Conservation (phyloP, 2,113 vertebrate genomes). For the Elephas maximus region DNA sequence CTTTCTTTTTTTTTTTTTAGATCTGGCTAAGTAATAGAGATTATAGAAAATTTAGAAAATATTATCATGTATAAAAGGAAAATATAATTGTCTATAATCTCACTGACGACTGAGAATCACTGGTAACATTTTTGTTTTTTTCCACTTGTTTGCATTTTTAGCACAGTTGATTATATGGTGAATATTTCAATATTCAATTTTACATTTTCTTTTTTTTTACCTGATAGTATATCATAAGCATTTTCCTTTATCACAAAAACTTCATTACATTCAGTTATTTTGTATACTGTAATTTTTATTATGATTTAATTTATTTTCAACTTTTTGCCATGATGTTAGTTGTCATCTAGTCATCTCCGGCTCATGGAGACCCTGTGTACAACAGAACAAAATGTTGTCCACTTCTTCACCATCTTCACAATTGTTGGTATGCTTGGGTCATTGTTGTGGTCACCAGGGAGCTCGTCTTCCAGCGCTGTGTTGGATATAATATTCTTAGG, state of each 20-base stretch:
- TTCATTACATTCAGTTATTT: constrained; percentile 43
- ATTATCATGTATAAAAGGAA: background rate
- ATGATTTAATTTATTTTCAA: constrained; percentile 29
- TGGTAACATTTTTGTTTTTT: constrained; percentile 54
- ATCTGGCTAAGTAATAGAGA: background rate
- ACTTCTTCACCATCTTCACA: no score
- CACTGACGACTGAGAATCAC: constrained; percentile 21
- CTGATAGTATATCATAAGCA: background rate
- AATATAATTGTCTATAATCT: constrained; percentile 6
- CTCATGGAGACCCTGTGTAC: no score
- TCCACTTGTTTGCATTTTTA: constrained; percentile 41
- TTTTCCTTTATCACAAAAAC: constrained; percentile 52
- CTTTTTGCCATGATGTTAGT: background rate
- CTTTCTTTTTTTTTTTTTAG: background rate
- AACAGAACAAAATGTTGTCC: no score
- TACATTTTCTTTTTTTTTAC: constrained; percentile 50
- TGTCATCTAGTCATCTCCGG: no score
- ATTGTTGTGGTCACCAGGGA: no score
- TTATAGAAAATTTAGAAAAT: constrained; percentile 43
- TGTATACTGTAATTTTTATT: constrained; percentile 11
- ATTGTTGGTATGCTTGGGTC: no score
- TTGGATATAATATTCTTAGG: no score
- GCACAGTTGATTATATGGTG: background rate
- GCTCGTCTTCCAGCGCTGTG: no score
- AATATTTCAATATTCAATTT: background rate